phyloP scores from a whole-genome alignment of 2,113 vertebrate species.

The Microcebus murinus region DNA sequence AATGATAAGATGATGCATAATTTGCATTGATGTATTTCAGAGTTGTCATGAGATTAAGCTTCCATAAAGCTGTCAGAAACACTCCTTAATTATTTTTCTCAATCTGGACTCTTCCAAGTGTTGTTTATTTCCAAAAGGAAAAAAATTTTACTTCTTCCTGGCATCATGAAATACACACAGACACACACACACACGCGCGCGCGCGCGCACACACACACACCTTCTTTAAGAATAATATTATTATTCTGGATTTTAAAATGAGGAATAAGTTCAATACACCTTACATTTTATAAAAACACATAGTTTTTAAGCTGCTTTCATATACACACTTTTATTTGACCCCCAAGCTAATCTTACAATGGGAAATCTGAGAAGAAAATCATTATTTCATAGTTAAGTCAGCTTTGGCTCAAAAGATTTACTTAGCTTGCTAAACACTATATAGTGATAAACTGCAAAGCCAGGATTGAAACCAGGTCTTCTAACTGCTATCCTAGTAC shows the following conservation, averaged over 20 bases:
- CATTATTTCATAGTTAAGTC: not conserved
- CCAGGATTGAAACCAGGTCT: not conserved
- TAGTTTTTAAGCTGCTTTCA: not conserved
- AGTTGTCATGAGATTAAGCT: conserved; percentile 64
- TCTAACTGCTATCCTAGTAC: not conserved
- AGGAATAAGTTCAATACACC: not conserved
- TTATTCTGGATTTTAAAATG: not conserved
- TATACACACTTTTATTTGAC: not conserved
- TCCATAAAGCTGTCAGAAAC: conserved; percentile 73
- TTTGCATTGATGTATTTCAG: conserved; percentile 74
- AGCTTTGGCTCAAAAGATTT: not conserved
- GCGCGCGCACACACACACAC: not conserved
- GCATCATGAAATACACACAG: not conserved
- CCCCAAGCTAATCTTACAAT: not conserved
- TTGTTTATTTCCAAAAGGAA: conserved; percentile 56
- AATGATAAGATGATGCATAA: conserved; percentile 44
- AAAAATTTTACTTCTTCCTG: not conserved
- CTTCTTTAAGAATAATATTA: not conserved
- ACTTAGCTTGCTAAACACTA: not conserved
- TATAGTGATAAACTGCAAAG: not conserved
- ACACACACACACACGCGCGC: not conserved
- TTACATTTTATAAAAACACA: not conserved
- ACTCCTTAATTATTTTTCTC: conserved; percentile 57
- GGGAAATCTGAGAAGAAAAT: not conserved
- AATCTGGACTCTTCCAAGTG: conserved; percentile 69